Conservation (phyloP, 2,797 vertebrate genomes). For the Sebastolobus alascanus region DNA sequence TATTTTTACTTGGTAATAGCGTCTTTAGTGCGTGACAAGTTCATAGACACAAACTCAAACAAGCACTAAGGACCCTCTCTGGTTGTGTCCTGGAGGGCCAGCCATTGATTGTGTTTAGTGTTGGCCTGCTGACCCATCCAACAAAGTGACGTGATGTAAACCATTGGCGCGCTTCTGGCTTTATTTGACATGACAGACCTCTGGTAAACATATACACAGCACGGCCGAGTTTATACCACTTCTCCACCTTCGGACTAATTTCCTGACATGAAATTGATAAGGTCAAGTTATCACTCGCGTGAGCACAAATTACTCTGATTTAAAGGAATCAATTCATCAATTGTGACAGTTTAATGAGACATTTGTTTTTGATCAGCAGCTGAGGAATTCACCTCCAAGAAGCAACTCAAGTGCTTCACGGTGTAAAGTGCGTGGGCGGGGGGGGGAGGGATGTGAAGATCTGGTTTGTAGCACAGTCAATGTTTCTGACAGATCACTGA, state of each 20-base stretch:
- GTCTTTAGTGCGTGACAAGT: slow-evolving; percentile 74
- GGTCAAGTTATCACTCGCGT: slow-evolving; percentile 50
- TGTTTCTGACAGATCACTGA: slow-evolving; percentile 66
- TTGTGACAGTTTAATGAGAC: slow-evolving; percentile 58
- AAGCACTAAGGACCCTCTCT: slow-evolving; percentile 51
- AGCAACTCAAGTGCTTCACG: slow-evolving; percentile 8
- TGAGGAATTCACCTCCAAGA: slow-evolving; percentile 48
- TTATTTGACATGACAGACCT: slow-evolving; percentile 75
- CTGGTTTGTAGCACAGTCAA: slow-evolving; percentile 67
- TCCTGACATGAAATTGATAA: slow-evolving; percentile 55
- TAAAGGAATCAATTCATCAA: slow-evolving; percentile 68
- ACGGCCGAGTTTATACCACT: slow-evolving; percentile 17
- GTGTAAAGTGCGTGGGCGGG: background rate
- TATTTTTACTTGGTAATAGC: slow-evolving; percentile 84
- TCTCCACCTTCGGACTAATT: slow-evolving; percentile 44
- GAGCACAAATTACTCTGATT: slow-evolving; percentile 45
- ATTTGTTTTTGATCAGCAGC: slow-evolving; percentile 61
- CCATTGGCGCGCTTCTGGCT: slow-evolving; percentile 59
- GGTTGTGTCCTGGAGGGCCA: slow-evolving; percentile 58
- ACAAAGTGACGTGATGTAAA: slow-evolving; percentile 78
- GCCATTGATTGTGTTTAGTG: slow-evolving; percentile 79
- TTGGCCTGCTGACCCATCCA: slow-evolving; percentile 71
- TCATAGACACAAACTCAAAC: slow-evolving; percentile 68
- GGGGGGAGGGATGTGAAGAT: slow-evolving; percentile 21
- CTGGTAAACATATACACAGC: slow-evolving; percentile 60